Percentiles rank a stretch among this genome's conserved stretches.
Conservation (phyloP, 2,113 vertebrate species). For the Paramisgurnus dabryanus region DNA sequence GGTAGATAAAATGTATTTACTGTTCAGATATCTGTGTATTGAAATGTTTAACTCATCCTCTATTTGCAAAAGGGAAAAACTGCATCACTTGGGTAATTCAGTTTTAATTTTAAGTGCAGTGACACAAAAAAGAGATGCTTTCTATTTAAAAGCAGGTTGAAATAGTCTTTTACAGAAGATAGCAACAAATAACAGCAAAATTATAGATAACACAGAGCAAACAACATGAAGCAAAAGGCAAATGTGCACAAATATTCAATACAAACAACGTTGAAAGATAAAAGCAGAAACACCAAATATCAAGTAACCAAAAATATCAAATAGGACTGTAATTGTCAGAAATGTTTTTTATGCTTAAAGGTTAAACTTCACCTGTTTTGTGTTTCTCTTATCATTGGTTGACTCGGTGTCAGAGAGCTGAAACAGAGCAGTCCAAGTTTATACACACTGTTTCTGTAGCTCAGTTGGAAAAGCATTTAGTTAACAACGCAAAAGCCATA, state of each 20-base stretch:
- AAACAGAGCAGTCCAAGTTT: too few species aligned
- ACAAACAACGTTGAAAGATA: not conserved
- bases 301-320: too few species aligned
- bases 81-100: not conserved
- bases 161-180: conserved; percentile 11
- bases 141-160: conserved; percentile 24
- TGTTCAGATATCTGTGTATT: not conserved
- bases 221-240: conserved; percentile 1
- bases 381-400: too few species aligned
- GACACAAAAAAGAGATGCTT: conserved; percentile 44
- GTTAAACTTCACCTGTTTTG: too few species aligned
- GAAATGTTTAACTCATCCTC: not conserved
- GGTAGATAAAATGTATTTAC: not conserved
- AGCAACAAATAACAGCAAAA: conserved; percentile 31
- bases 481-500: too few species aligned
- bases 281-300: too few species aligned
- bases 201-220: conserved; percentile 7
- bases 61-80: not conserved
- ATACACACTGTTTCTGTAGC: too few species aligned
- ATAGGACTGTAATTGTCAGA: too few species aligned
- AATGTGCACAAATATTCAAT: not conserved
- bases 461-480: too few species aligned
- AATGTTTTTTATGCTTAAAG: too few species aligned
- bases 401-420: too few species aligned
- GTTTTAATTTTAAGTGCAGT: not conserved